Percentiles rank a stretch among this genome's conserved stretches.
Conservation (phyloP, 2,797 vertebrate species). For the Fundulus diaphanus region DNA sequence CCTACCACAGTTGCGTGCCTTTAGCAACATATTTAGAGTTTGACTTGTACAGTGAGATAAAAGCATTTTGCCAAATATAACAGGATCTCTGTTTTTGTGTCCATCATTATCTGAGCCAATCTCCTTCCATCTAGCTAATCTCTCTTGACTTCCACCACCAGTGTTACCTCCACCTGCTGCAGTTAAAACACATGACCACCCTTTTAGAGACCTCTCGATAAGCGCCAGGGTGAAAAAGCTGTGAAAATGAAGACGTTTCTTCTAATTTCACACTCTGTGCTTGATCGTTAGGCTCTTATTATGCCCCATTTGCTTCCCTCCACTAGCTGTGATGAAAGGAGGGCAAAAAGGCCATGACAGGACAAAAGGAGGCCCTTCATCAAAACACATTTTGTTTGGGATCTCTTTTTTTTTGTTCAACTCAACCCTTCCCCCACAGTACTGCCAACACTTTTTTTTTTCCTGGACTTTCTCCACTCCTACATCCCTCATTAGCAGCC, state of each 20-base stretch:
- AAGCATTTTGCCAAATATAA: constrained; percentile 38
- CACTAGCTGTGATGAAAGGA: constrained; percentile 81
- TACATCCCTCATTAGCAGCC: constrained; percentile 72
- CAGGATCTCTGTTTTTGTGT: constrained; percentile 48
- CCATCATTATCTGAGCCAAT: constrained; percentile 41
- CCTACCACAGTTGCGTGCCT: not conserved
- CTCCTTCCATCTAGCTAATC: constrained; percentile 60
- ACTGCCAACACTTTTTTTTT: constrained; percentile 67
- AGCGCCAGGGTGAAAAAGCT: constrained; percentile 60
- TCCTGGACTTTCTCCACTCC: constrained; percentile 51
- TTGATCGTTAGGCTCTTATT: constrained; percentile 86
- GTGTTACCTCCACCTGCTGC: constrained; percentile 61
- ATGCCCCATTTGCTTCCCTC: constrained; percentile 83
- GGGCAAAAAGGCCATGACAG: constrained; percentile 77
- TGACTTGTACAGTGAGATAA: constrained; percentile 30
- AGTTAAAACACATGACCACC: constrained; percentile 77
- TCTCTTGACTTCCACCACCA: constrained; percentile 56
- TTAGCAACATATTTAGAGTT: not conserved
- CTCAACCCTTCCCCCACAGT: constrained; percentile 47
- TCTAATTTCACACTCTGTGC: constrained; percentile 80
- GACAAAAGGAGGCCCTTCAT: constrained; percentile 84
- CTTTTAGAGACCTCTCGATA: constrained; percentile 47
- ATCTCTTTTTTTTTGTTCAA: constrained; percentile 63
- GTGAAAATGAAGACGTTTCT: constrained; percentile 86
- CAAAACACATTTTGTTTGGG: constrained; percentile 82